Evolutionary conservation across 2,888 invertebrate species (phyloP).

Genomic region (Epistrophella euchroma): DNA sequence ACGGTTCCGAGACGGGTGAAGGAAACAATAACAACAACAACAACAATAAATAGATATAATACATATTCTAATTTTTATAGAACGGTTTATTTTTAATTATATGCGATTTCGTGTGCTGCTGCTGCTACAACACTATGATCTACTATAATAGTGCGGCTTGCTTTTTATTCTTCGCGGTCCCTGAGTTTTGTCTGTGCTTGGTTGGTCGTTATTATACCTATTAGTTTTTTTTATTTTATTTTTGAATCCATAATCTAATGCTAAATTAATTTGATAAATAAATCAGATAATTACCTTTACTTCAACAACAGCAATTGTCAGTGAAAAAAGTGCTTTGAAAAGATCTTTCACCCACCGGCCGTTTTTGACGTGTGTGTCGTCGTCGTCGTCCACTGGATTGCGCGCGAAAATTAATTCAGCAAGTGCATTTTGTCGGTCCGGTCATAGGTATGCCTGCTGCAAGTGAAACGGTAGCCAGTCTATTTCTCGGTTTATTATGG

Average conservation of each 20-base stretch:
- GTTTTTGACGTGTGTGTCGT: not conserved
- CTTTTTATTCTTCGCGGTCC: conserved; percentile 57
- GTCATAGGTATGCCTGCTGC: conserved; percentile 21
- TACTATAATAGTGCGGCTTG: conserved; percentile 56
- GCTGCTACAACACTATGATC: conserved; percentile 9
- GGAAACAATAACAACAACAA: conserved; percentile 48
- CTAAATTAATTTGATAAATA: conserved; percentile 43
- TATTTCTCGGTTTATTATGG: not conserved
- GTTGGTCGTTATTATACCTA: conserved; percentile 24
- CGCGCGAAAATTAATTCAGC: conserved; percentile 36
- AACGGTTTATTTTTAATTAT: conserved; percentile 83
- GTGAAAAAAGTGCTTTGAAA: conserved; percentile 7
- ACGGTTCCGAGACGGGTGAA: conserved; percentile 43
- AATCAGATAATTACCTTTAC: conserved; percentile 39
- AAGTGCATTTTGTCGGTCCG: conserved; percentile 19
- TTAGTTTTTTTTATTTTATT: conserved; percentile 5
- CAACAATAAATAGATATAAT: conserved; percentile 57
- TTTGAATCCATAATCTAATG: conserved; percentile 47
- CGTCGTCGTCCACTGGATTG: conserved; percentile 16
- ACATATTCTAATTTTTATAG: conserved; percentile 80
- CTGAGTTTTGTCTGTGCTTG: conserved; percentile 46
- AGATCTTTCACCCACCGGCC: conserved; percentile 11
- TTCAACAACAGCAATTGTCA: conserved; percentile 7
- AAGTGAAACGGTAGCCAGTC: conserved; percentile 15
- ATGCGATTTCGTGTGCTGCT: conserved; percentile 81